Evolutionary conservation across 2,113 vertebrate genomes (phyloP), one percentile per base, ranked within the genome.

Genomic region (Anguilla japonica): DNA sequence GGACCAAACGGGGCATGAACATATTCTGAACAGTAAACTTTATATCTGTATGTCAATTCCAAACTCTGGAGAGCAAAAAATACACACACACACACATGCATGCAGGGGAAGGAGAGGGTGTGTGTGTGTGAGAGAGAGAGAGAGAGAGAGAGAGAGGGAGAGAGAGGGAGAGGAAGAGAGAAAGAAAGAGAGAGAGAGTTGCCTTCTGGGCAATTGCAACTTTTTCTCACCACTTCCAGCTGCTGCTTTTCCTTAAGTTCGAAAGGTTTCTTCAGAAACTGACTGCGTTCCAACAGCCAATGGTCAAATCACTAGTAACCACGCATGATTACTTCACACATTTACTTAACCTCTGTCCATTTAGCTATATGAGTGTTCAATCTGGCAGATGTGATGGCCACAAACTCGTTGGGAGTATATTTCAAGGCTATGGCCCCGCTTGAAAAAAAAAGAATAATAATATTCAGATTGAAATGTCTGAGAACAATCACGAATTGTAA

Each of bases 71-170:
- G 50, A 53, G 85, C 34, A 79, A 84, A 15, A 71, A n/a, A 87
- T 71, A 85, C 80, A 89, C 83, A 84, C 87, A 89, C 83, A 82
- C 86, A 87, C 71, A 71, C 88, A 91, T 88, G 79, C 67, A 88
- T 83, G n/a, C 34, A 22, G 7, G 50, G 43, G 43, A 46, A 9
- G 9, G 43, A 46, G 43, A 46, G 43, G 9, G 43, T 6, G 43
- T 6, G 43, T 6, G 43, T 6, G 43, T 6, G 43, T 6, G 43
- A 46, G 43, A 46, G 43, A 8, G 43, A 46, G 43, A 46, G 43
- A 9, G 43, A 9, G 43, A 9, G 43, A 9, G 43, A 46, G 43
- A 9, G 9, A 46, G 43, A 46, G 43, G 9, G 9, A 46, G 43
- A 46, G 9, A 46, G 43, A 46, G 9, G 1, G 43, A 46, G 9